Evolutionary conservation across 1,140 invertebrate genomes (phyloP).

Genomic region (Anastatus disparis): DNA sequence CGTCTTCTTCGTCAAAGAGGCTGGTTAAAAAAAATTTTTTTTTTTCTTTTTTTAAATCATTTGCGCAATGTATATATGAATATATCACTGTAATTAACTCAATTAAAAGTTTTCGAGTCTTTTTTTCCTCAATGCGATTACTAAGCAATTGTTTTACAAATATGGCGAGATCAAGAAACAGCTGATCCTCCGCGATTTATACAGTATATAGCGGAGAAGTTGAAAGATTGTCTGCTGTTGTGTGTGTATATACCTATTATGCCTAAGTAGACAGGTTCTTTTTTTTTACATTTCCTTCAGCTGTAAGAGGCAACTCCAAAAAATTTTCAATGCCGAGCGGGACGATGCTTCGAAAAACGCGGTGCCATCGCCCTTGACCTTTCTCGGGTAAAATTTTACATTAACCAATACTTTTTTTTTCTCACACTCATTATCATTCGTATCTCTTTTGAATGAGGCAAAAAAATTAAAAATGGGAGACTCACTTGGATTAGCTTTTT

Average conservation of each 20-base stretch:
- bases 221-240: too few species aligned
- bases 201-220: background rate
- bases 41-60: too few species aligned
- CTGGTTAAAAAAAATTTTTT: background rate
- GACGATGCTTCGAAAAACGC: conserved; percentile 17
- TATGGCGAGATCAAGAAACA: conserved; percentile 22
- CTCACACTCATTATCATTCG: background rate
- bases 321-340: conserved; percentile 11
- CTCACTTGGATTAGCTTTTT: too few species aligned
- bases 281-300: too few species aligned
- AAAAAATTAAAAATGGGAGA: background rate
- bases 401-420: too few species aligned
- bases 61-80: too few species aligned
- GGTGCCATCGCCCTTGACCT: conserved; percentile 24
- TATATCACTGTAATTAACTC: too few species aligned
- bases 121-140: too few species aligned
- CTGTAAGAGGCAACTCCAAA: background rate
- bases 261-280: too few species aligned
- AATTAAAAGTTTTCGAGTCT: too few species aligned
- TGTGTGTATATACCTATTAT: too few species aligned
- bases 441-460: background rate
- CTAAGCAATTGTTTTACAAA: background rate
- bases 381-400: too few species aligned
- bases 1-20: background rate
- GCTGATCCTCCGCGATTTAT: background rate